A percentile compares a stretch with the other conserved stretches of the same genome.
These are phyloP conservation scores for Sminthurides bifidus DNA, from an alignment of 1,140 invertebrate species.

Conservation along the genomic window DNA sequence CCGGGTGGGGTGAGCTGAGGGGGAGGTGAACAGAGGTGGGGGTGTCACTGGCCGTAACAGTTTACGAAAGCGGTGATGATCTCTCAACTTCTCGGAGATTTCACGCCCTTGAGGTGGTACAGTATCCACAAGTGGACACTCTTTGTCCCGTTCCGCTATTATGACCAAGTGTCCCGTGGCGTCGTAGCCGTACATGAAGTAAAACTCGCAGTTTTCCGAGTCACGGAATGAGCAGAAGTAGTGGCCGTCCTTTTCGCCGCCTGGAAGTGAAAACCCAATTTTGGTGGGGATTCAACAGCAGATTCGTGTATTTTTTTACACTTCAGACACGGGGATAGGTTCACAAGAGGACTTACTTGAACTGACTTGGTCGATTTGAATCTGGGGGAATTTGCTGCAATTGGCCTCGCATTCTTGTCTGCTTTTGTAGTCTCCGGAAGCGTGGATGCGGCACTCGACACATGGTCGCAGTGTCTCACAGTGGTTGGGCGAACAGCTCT, in stretches of 20 bases:
- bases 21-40: not conserved
- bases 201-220: slow-evolving; percentile 2
- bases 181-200: slow-evolving; percentile 4
- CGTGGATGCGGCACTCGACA: slow-evolving; percentile 80
- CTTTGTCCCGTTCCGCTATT: slow-evolving; percentile 1
- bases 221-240: slow-evolving; percentile 1
- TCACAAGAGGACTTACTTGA: slow-evolving; percentile 5
- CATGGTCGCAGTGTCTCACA: slow-evolving; percentile 82
- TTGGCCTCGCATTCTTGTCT: slow-evolving; percentile 40
- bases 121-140: no score
- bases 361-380: slow-evolving; percentile 3
- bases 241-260: not conserved
- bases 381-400: slow-evolving; percentile 4
- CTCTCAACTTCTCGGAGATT: not conserved
- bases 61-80: not conserved
- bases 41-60: not conserved
- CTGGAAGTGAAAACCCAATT: not conserved
- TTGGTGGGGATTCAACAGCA: not conserved
- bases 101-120: no score
- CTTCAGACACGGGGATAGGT: no score
- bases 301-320: no score
- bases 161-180: not conserved
- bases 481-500: not conserved
- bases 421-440: slow-evolving; percentile 59
- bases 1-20: no score